Evolutionary conservation across 2,797 vertebrate genomes (phyloP).

Genomic region (Kryptopterus vitreolus): DNA sequence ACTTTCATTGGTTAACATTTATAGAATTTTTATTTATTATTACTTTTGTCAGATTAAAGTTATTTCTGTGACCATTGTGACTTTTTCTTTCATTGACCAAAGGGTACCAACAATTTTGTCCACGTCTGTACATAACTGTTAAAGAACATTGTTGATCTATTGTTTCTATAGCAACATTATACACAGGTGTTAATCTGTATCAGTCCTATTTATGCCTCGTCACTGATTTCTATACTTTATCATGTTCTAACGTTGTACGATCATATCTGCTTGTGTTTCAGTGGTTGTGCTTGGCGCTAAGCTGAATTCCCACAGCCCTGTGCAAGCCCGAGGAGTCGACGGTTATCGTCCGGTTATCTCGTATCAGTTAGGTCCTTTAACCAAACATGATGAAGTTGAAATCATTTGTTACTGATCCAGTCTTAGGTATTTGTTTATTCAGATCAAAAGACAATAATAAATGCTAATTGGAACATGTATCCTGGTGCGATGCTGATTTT

Average conservation of each 20-base stretch:
- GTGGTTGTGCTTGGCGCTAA: slow-evolving; percentile 60
- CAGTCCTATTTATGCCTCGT: neutral
- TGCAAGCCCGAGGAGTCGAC: neutral
- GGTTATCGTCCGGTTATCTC: neutral
- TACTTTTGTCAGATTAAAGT: too few species aligned
- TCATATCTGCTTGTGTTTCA: slow-evolving; percentile 47
- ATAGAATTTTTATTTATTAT: too few species aligned
- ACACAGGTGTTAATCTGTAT: neutral
- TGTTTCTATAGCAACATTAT: neutral
- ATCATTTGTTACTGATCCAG: neutral
- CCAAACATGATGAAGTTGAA: neutral
- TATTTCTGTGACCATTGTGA: too few species aligned
- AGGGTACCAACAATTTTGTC: too few species aligned
- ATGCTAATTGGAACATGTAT: neutral
- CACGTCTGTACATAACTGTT: too few species aligned
- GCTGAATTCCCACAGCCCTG: slow-evolving; percentile 34
- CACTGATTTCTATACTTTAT: neutral
- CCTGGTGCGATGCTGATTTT: neutral
- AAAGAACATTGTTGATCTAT: too few species aligned
- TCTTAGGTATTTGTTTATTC: neutral
- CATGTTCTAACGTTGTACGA: neutral
- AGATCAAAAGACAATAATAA: neutral
- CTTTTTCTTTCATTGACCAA: too few species aligned
- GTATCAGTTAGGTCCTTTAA: neutral
- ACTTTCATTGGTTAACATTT: too few species aligned